Evolutionary conservation across 2,113 vertebrate species (phyloP).

Genomic region (Clarias batrachus): DNA sequence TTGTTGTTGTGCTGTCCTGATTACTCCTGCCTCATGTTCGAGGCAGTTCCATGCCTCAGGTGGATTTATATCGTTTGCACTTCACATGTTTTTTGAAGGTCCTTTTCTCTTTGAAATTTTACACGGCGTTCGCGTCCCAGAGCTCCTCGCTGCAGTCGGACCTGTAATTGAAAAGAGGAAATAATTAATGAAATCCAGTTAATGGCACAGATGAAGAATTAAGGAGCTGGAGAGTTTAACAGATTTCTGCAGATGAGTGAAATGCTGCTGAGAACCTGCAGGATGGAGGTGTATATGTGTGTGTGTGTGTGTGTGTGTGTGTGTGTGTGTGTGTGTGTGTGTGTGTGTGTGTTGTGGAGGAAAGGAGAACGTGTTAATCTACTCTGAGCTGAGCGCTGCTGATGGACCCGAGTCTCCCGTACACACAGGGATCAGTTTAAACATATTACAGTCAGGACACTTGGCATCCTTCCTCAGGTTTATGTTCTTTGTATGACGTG

Average conservation of each 20-base stretch:
- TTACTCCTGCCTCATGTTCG: neutral
- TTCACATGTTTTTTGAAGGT: neutral
- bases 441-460: neutral
- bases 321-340: slow-evolving; percentile 9
- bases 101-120: slow-evolving; percentile 17
- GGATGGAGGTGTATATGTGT: slow-evolving; percentile 1
- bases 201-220: slow-evolving; percentile 60
- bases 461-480: neutral
- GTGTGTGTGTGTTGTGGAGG: slow-evolving; percentile 18
- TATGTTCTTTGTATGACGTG: neutral
- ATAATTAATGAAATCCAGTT: slow-evolving; percentile 63
- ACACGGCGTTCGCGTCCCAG: slow-evolving; percentile 28
- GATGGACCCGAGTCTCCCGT: neutral
- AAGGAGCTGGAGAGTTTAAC: slow-evolving; percentile 62
- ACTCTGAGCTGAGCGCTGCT: neutral
- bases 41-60: neutral
- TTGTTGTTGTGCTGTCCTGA: neutral
- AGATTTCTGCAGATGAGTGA: slow-evolving; percentile 55
- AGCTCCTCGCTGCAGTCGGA: slow-evolving; percentile 41
- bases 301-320: too few species aligned
- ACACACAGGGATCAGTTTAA: neutral
- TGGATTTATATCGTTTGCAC: neutral
- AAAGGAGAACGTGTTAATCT: neutral
- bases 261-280: slow-evolving; percentile 48
- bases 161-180: slow-evolving; percentile 64